These are phyloP conservation scores for Pelagia noctiluca DNA, from an alignment of 30 jellyfish, hydroid and myxozoan genomes.

Conservation along the genomic window DNA sequence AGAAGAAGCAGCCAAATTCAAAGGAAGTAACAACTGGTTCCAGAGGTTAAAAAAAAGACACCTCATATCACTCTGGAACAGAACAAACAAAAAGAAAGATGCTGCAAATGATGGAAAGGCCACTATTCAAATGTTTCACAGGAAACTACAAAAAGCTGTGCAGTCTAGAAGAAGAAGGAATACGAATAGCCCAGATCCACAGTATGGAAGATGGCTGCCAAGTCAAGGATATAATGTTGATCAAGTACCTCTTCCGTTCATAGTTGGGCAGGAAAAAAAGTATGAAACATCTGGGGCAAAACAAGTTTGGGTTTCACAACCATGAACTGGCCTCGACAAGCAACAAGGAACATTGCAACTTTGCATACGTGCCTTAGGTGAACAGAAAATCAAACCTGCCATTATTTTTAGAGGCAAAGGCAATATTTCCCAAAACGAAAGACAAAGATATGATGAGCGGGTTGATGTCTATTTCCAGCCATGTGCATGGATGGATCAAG, in stretches of 20 bases:
- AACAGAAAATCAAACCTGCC: conserved; percentile 54
- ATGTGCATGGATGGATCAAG: conserved; percentile 50
- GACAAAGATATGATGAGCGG: conserved; percentile 32
- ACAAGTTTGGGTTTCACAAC: conserved; percentile 60
- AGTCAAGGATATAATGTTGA: conserved; percentile 49
- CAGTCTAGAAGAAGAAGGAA: conserved; percentile 49
- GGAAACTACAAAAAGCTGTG: conserved; percentile 37
- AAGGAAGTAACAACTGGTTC: conserved; percentile 51
- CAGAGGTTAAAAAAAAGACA: conserved; percentile 48
- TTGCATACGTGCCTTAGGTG: conserved; percentile 38
- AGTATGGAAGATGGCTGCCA: conserved; percentile 62
- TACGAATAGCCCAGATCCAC: conserved; percentile 37
- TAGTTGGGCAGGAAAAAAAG: conserved; percentile 33
- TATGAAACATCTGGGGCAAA: conserved; percentile 31
- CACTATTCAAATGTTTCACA: conserved; percentile 47
- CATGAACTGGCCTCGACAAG: conserved; percentile 51
- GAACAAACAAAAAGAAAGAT: conserved; percentile 51
- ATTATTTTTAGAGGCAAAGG: conserved; percentile 49
- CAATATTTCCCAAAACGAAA: conserved; percentile 31
- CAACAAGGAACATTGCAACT: conserved; percentile 52
- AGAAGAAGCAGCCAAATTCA: conserved; percentile 36
- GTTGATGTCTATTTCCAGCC: conserved; percentile 45
- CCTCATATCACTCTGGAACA: conserved; percentile 36
- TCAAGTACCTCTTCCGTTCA: conserved; percentile 63
- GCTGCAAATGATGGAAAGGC: conserved; percentile 48